Evolutionary conservation across 2,888 invertebrate species (phyloP), one percentile per base, ranked within the genome.

Genomic region (Aphidoletes aphidimyza): DNA sequence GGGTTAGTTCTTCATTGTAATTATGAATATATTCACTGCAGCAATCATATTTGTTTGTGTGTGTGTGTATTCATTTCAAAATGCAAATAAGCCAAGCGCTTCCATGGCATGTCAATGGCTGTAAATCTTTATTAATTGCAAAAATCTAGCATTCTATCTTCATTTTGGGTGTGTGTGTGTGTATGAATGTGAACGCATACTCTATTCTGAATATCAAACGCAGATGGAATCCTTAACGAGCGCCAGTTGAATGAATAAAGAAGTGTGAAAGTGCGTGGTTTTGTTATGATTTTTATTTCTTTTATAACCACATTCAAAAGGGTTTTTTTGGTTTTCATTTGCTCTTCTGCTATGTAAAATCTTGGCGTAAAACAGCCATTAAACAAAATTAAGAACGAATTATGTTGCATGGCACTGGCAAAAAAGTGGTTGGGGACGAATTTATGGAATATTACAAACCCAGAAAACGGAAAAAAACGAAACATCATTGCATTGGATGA

Each of bases 81-180:
- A 69, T 69, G 69, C 69, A 69, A 69, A 69, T 69, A 30, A 69
- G 69, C 69, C 69, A 69, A 30, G 54, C 3, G 17, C 5, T 26
- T 3, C 26, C 26, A 54, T 30, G 9, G 30, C 30, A 30, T 69
- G 3, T 14, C 30, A 69, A 69, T 69, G 69, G n/a, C 30, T 34
- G 69, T 69, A 69, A 69, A 69, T 69, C 69, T 69, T 69, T 69
- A 69, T 69, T 69, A 69, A 69, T 69, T 69, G 69, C 69, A 69
- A 69, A 69, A 30, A 69, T 69, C 26, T 30, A 69, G 26, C 69
- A 34, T 69, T 69, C 30, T 11, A 34, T 69, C 30, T 69, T 8
- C 42, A 42, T 14, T 30, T 34, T 3, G 30, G 34, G 34, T 69
- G 30, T 30, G 69, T 30, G 69, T 30, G 14, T 69, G 69, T 30